Base-by-base conservation (phyloP, 2,888 invertebrate genomes). In the Pseudoips prasinana region DNA sequence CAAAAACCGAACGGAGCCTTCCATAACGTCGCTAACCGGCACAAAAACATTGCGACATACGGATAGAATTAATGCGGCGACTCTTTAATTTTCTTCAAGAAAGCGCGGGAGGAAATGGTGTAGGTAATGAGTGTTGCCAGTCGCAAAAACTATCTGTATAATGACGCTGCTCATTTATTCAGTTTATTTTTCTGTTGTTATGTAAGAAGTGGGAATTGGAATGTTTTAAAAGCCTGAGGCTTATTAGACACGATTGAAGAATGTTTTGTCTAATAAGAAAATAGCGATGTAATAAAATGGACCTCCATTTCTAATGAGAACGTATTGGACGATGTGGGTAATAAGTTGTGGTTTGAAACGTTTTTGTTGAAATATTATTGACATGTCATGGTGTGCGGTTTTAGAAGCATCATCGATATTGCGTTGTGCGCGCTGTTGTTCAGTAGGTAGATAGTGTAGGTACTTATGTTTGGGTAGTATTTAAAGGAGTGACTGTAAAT, bases 61-160 rank as follows among this genome's bases (percentile, higher is more conserved):
- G 78, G 79, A 75, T 78, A 76, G 77, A 83, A 85, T 86, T 85
- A 86, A 85, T 85, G 81, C 81, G 76, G 73, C 72, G 73, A 82
- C 76, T 81, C 79, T 87, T 86, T 86, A 87, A 86, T 86, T 86
- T 86, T 83, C 80, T 79, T 80, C 73, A 85, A 86, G 87, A 86
- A 85, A 84, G 84, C 78, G 81, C 84, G 75, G 77, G 83, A 86
- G 86, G 86, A 86, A 86, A 82, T 81, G 76, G 76, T 75, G 79
- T 79, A 64, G 55, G 67, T 69, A 86, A 87, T 86, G 83, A 86
- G 85, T 80, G 77, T 72, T 77, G 73, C 70, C 74, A 69, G 70
- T 59, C 69, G 75, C 81, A 86, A 87, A 83, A 78, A 82, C 73
- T 68, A 60, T 73, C 72, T 69, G 78, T 76, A 73, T 83, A 86